Percentiles rank a stretch among this genome's conserved stretches.
These are phyloP conservation scores for Laothoe populi DNA, from an alignment of 2,888 invertebrate species.

Conservation along the genomic window DNA sequence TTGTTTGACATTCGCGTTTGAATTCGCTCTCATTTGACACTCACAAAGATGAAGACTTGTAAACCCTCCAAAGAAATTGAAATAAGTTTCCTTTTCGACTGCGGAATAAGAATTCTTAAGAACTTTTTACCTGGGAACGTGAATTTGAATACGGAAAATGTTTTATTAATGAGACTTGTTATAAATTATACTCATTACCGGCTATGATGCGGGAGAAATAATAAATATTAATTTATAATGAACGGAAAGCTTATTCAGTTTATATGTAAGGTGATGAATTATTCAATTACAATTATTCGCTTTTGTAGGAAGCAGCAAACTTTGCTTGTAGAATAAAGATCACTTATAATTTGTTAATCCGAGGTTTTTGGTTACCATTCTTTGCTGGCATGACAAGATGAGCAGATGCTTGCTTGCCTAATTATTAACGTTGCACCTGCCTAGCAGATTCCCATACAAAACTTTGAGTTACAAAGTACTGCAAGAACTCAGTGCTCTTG, in stretches of 20 bases:
- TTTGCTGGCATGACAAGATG: too few species aligned
- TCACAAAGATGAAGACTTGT: slow-evolving; percentile 50
- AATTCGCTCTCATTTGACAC: slow-evolving; percentile 56
- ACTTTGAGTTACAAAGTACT: too few species aligned
- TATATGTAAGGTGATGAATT: background rate
- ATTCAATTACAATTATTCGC: background rate
- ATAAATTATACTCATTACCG: background rate
- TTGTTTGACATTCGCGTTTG: slow-evolving; percentile 57
- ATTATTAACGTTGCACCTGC: too few species aligned
- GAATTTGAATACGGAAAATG: slow-evolving; percentile 27
- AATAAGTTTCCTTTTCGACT: slow-evolving; percentile 44
- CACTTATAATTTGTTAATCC: background rate
- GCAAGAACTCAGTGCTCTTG: too few species aligned
- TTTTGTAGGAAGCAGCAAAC: background rate
- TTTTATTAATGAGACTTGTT: slow-evolving; percentile 11
- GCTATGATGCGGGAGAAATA: slow-evolving; percentile 1
- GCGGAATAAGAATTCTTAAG: slow-evolving; percentile 37
- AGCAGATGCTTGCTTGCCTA: too few species aligned
- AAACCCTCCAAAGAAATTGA: slow-evolving; percentile 48
- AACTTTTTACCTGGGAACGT: slow-evolving; percentile 31
- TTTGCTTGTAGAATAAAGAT: background rate
- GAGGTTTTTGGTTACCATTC: background rate
- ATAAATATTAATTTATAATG: slow-evolving; percentile 8
- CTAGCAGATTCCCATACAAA: too few species aligned
- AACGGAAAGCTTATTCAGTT: background rate